Evolutionary conservation across 2,888 invertebrate genomes (phyloP).

Genomic region (Luperina nickerlii): DNA sequence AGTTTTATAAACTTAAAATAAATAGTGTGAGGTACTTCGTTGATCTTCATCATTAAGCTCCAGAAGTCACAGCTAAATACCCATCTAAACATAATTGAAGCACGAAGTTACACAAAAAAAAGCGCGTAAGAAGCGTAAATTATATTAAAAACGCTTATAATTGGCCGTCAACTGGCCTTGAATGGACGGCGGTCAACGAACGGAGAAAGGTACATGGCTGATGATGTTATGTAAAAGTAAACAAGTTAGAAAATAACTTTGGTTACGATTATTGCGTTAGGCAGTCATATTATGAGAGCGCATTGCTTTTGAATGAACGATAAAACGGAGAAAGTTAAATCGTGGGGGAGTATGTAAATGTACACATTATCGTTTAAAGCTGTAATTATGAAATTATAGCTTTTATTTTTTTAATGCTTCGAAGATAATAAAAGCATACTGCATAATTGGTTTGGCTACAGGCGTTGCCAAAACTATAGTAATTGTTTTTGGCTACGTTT

Average conservation of each 20-base stretch:
- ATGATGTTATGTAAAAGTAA: constrained; percentile 78
- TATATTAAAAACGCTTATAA: constrained; percentile 69
- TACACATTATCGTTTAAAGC: constrained; percentile 4
- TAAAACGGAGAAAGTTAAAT: constrained; percentile 58
- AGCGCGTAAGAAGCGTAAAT: constrained; percentile 56
- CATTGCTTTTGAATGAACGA: constrained; percentile 41
- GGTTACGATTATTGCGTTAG: constrained; percentile 65
- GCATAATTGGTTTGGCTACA: neutral
- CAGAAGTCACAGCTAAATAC: constrained; percentile 8
- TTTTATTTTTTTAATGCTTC: constrained; percentile 12
- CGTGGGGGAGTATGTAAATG: constrained; percentile 17
- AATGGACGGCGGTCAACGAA: constrained; percentile 76
- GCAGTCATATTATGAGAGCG: constrained; percentile 58
- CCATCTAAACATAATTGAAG: constrained; percentile 25
- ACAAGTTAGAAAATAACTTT: constrained; percentile 72
- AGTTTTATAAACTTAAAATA: neutral
- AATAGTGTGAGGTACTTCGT: neutral
- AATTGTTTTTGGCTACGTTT: neutral
- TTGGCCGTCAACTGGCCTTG: constrained; percentile 78
- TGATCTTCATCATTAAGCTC: neutral
- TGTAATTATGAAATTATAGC: constrained; percentile 27
- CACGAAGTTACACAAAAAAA: constrained; percentile 21
- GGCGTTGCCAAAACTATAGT: neutral
- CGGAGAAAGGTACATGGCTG: constrained; percentile 77
- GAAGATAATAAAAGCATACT: neutral